Evolutionary conservation across 2,797 vertebrate genomes (phyloP).

Genomic region (Alcedo atthis): DNA sequence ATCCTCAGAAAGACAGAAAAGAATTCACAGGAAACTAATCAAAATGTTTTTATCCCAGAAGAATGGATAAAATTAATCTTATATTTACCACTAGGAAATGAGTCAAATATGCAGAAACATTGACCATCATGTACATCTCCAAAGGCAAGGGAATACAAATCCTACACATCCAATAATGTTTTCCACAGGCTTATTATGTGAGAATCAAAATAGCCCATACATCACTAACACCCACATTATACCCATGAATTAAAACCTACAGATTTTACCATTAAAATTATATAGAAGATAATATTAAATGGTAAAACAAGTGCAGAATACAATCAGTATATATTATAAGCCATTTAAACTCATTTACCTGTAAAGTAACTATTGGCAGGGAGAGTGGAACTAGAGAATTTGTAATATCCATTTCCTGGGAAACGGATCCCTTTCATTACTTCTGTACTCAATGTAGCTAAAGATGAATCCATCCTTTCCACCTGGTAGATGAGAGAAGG

Average conservation of each 20-base stretch:
- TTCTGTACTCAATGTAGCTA: constrained; percentile 75
- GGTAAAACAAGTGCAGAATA: neutral
- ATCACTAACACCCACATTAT: neutral
- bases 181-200: neutral
- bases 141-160: constrained; percentile 2
- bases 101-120: neutral
- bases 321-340: neutral
- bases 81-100: neutral
- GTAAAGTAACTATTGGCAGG: constrained; percentile 88
- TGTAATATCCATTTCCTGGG: constrained; percentile 85
- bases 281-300: neutral
- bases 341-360: constrained; percentile 77
- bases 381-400: constrained; percentile 83
- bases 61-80: neutral
- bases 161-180: neutral
- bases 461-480: constrained; percentile 86
- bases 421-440: constrained; percentile 86
- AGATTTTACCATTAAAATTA: neutral
- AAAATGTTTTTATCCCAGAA: neutral
- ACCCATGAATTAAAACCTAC: neutral
- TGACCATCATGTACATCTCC: neutral
- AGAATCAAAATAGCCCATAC: neutral
- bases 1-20: neutral
- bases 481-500: constrained; percentile 87
- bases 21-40: neutral